Evolutionary conservation across 1,140 invertebrate species (phyloP).

Genomic region (Linepithema humile): DNA sequence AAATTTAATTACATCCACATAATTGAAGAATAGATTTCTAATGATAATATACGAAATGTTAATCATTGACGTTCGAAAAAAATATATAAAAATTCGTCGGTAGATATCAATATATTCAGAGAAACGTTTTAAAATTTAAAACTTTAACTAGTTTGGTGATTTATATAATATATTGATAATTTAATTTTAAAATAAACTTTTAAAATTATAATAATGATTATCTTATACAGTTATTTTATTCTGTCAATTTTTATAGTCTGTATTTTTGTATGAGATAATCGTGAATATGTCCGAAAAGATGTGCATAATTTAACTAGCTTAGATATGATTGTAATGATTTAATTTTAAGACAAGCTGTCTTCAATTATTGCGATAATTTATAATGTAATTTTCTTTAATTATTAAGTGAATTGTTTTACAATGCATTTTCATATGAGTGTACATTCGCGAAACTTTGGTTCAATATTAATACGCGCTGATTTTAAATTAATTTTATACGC

Average conservation of each 20-base stretch:
- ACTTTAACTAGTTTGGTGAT: no score
- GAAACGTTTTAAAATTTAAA: no score
- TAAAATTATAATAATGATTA: no score
- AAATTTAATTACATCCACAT: no score
- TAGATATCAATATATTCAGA: no score
- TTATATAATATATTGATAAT: no score
- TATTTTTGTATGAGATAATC: no score
- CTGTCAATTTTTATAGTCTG: no score
- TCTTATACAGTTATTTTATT: no score
- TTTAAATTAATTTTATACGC: slow-evolving; percentile 52
- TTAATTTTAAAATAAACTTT: no score
- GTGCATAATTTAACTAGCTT: not conserved
- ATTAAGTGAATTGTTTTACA: not conserved
- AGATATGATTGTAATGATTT: not conserved
- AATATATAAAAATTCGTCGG: not conserved
- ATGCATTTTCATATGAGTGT: not conserved
- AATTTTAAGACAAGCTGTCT: not conserved
- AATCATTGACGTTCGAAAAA: not conserved
- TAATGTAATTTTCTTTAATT: not conserved
- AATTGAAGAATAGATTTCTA: no score
- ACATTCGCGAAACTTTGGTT: not conserved
- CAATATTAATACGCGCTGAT: not conserved
- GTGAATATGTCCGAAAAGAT: not conserved
- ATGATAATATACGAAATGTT: not conserved
- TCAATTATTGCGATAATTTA: not conserved